phyloP scores from a whole-genome alignment of 2,797 vertebrate genomes.

The Arrhamphus sclerolepis region DNA sequence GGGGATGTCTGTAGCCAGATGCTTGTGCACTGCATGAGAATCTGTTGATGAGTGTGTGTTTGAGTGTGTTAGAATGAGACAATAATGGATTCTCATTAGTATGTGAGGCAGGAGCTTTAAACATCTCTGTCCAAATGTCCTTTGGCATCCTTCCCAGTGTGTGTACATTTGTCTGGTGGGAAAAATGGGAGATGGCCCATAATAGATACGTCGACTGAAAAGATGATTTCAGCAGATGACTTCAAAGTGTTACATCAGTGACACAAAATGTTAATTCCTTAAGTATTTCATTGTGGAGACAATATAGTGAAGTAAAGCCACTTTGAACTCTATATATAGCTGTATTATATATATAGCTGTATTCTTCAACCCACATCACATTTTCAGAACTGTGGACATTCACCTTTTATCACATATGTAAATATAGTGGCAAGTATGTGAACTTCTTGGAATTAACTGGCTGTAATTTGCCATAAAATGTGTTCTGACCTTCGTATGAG shows the following conservation, averaged over 20 bases:
- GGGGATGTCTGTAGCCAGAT: slow-evolving; percentile 67
- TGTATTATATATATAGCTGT: too few relatives aligned
- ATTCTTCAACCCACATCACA: neutral
- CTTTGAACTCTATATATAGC: too few relatives aligned
- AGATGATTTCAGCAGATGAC: slow-evolving; percentile 20
- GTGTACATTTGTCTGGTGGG: slow-evolving; percentile 56
- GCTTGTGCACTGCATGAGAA: slow-evolving; percentile 71
- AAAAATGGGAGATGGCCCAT: slow-evolving; percentile 45
- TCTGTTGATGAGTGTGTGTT: slow-evolving; percentile 42
- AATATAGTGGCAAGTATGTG: too few relatives aligned
- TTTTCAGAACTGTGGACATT: neutral
- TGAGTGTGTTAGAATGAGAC: slow-evolving; percentile 47
- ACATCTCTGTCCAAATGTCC: slow-evolving; percentile 74
- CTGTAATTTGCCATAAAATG: too few relatives aligned
- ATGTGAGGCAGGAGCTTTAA: slow-evolving; percentile 72
- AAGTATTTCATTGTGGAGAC: neutral
- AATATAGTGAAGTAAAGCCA: neutral
- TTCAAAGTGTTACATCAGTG: slow-evolving; percentile 14
- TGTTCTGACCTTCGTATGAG: too few relatives aligned
- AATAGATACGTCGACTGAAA: slow-evolving; percentile 41
- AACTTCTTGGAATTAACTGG: too few relatives aligned
- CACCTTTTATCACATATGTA: neutral
- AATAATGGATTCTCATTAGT: slow-evolving; percentile 77
- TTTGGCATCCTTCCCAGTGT: slow-evolving; percentile 66
- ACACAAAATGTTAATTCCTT: neutral